Evolutionary conservation across 2,888 invertebrate species (phyloP), one percentile per base, ranked within the genome.

Genomic region (Schizotus pectinicornis): DNA sequence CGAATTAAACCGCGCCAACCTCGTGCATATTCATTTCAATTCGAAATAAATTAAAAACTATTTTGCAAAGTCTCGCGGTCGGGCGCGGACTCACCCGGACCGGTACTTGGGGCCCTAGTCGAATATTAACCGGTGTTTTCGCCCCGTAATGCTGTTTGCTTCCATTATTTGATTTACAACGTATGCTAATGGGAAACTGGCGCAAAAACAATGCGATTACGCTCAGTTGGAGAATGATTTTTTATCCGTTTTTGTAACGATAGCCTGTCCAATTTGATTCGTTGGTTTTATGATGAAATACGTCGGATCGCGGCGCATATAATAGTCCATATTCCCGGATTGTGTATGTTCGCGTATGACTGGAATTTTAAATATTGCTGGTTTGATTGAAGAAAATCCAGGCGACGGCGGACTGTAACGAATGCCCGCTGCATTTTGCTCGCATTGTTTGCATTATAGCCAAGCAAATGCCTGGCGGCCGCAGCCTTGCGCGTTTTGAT

Each of bases 31-130:
- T 58, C 58, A 58, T 58, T 49, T 54, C 58, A 49, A 58, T 54
- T 58, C 45, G 58, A 54, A 49, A 58, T 58, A 58, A 58, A 58
- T 58, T 58, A 53, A 58, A 58, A 58, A 58, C 57, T 57, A 57
- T 57, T 57, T 57, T 57, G 57, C 52, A 43, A 49, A 56, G 49
- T 45, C 45, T 45, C 35, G 42, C 13, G 12, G 37, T 36, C 30
- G 52, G 12, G 43, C 13, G 30, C 38, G 38, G 49, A 49, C 38
- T 30, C 8, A 9, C 39, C 39, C 11, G 12, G 11, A 9, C 9
- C 39, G 3, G 12, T 14, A 35, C 22, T 7, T 38, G 30, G 46
- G 52, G 53, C 33, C 45, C 46, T 38, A 45, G 49, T 43, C 50
- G 49, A 56, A 56, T 56, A 56, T 56, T 56, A 56, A 56, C 56